These are phyloP conservation scores for Artemia franciscana DNA, from an alignment of 1,140 invertebrate species.

Conservation along the genomic window DNA sequence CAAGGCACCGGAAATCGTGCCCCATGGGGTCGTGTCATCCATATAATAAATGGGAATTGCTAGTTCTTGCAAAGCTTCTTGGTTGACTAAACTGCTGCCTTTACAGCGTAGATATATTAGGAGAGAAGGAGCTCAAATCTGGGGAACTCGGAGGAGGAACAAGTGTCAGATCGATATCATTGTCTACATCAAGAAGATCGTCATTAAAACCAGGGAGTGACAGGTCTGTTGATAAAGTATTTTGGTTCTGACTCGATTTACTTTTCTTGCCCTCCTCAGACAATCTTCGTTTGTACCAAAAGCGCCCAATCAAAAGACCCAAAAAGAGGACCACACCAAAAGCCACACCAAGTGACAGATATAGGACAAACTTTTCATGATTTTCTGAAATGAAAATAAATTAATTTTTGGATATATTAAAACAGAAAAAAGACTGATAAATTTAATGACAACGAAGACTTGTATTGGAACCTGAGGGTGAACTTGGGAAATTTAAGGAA, in stretches of 20 bases:
- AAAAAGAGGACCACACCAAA: conserved; percentile 39
- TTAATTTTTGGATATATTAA: no score
- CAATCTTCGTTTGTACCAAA: conserved; percentile 31
- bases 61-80: not conserved
- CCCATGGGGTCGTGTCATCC: not conserved
- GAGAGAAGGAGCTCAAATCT: not conserved
- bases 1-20: not conserved
- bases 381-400: conserved; percentile 32
- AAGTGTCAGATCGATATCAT: conserved; percentile 36
- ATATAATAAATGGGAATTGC: not conserved
- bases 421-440: no score
- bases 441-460: no score
- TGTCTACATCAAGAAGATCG: conserved; percentile 43
- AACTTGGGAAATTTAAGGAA: no score
- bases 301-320: conserved; percentile 34
- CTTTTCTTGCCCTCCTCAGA: not conserved
- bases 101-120: not conserved
- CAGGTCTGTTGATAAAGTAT: conserved; percentile 37
- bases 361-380: conserved; percentile 47
- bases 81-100: not conserved
- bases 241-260: conserved; percentile 27
- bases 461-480: no score
- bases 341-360: conserved; percentile 42
- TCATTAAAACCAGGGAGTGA: conserved; percentile 26
- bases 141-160: conserved; percentile 12